Conservation (phyloP, 2,113 vertebrate species). For the Eira barbara region DNA sequence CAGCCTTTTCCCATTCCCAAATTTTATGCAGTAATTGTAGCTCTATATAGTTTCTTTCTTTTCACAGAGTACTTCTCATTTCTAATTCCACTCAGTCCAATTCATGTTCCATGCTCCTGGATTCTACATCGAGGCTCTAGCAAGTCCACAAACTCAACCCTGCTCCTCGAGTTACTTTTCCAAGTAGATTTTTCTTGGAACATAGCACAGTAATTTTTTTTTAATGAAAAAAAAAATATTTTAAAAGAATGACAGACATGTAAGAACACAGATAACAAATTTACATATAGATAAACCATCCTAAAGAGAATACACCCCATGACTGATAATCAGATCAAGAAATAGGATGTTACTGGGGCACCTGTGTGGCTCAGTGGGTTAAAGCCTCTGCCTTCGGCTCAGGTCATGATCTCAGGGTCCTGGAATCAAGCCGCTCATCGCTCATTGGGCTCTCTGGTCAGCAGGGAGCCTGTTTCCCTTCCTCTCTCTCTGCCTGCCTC, state of each 20-base stretch:
- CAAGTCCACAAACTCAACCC: not conserved
- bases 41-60: not conserved
- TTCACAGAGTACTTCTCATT: not conserved
- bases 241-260: not conserved
- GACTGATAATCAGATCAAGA: not conserved
- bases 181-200: not conserved
- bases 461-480: too few species aligned
- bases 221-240: too few species aligned
- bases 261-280: not conserved
- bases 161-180: not conserved
- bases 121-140: not conserved
- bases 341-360: not conserved
- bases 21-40: not conserved
- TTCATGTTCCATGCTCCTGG: rapidly evolving
- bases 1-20: not conserved
- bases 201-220: not conserved
- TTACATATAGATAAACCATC: not conserved
- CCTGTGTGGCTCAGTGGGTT: too few species aligned
- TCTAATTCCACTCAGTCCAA: not conserved
- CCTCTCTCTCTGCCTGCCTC: too few species aligned
- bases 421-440: rapidly evolving
- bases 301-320: not conserved
- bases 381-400: too few species aligned
- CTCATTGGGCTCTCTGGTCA: rapidly evolving
- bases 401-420: too few species aligned